A percentile compares a stretch with the other conserved stretches of the same genome.
phyloP scores from a whole-genome alignment of 2,113 vertebrate genomes.

The Pituophis catenifer region DNA sequence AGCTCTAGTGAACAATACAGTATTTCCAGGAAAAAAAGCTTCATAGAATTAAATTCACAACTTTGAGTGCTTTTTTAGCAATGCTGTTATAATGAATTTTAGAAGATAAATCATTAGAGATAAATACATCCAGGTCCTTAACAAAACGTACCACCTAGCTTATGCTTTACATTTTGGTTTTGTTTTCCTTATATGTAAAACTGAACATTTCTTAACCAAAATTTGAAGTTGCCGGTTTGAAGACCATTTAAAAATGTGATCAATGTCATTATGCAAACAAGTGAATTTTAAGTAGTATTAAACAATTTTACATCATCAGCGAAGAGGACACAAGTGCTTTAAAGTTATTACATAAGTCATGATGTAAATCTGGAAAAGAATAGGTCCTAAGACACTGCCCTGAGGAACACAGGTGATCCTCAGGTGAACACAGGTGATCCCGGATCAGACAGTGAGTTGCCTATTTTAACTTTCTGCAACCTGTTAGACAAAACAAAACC shows the following conservation, averaged over 20 bases:
- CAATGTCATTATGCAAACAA: not conserved
- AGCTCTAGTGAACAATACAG: not conserved
- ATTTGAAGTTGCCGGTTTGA: not conserved
- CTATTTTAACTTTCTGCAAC: too few relatives aligned
- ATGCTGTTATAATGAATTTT: not conserved
- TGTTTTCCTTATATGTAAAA: not conserved
- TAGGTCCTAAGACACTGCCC: too few relatives aligned
- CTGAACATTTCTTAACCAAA: not conserved
- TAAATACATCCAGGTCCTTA: not conserved
- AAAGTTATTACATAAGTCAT: too few relatives aligned
- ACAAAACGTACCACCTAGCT: not conserved
- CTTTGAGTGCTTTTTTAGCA: not conserved
- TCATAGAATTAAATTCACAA: not conserved
- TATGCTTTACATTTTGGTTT: not conserved
- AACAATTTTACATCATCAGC: too few relatives aligned
- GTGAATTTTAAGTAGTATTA: too few relatives aligned
- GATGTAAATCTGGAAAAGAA: too few relatives aligned
- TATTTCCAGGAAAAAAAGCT: not conserved
- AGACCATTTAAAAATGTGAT: not conserved
- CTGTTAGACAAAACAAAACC: too few relatives aligned
- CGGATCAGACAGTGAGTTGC: too few relatives aligned
- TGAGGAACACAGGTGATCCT: too few relatives aligned
- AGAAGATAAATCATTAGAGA: not conserved
- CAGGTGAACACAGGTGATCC: too few relatives aligned
- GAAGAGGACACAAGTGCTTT: too few relatives aligned